phyloP scores from a whole-genome alignment of 2,888 invertebrate genomes.

The Mechanitis mazaeus region DNA sequence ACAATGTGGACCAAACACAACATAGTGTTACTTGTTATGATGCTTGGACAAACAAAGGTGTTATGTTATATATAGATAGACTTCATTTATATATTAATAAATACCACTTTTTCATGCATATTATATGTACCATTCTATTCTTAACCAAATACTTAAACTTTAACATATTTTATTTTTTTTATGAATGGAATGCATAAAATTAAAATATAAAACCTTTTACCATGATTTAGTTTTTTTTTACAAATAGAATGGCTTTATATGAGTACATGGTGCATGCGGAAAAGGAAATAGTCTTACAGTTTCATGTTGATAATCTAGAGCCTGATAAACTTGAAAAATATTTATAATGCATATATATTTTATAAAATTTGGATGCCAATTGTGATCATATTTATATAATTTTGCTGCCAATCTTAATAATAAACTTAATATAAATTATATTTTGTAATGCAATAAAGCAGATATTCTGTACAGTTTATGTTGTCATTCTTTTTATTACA shows the following conservation, averaged over 20 bases:
- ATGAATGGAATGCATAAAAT: too few relatives aligned
- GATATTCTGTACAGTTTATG: neutral
- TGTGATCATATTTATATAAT: conserved; percentile 4
- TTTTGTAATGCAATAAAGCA: conserved; percentile 16
- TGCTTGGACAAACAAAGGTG: conserved; percentile 51
- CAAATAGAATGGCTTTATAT: conserved; percentile 44
- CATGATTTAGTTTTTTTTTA: too few relatives aligned
- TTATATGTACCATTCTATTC: conserved; percentile 28
- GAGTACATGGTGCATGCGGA: conserved; percentile 33
- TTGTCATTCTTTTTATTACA: neutral
- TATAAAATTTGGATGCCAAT: conserved; percentile 19
- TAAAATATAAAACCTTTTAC: too few relatives aligned
- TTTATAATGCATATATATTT: conserved; percentile 17
- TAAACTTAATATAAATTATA: neutral
- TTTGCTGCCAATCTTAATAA: conserved; percentile 12
- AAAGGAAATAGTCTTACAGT: conserved; percentile 44
- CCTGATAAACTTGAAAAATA: conserved; percentile 31
- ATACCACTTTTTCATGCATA: conserved; percentile 25
- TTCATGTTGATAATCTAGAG: conserved; percentile 35
- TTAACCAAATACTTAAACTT: neutral
- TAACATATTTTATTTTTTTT: too few relatives aligned
- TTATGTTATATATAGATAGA: conserved; percentile 19
- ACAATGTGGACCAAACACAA: conserved; percentile 25
- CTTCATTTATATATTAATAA: conserved; percentile 9
- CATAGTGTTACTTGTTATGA: conserved; percentile 37